A percentile compares a stretch with the other conserved stretches of the same genome.
phyloP scores from a whole-genome alignment of 2,797 vertebrate species.

The Clarias pachynema region DNA sequence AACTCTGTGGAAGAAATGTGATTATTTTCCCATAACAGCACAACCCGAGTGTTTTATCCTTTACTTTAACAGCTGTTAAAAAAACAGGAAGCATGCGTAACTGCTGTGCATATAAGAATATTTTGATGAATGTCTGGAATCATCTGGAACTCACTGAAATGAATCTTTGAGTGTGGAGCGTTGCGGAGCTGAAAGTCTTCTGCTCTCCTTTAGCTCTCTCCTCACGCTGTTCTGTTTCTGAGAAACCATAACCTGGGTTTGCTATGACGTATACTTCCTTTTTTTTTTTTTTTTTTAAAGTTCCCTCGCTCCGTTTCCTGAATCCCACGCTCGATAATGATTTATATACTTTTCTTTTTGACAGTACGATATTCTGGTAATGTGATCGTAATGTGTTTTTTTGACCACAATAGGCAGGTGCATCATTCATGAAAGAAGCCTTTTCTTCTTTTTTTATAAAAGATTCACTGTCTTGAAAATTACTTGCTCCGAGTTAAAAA shows the following conservation, averaged over 20 bases:
- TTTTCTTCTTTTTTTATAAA: slow-evolving; percentile 79
- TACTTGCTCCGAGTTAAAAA: slow-evolving; percentile 85
- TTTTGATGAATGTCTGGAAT: neutral
- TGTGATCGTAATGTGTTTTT: slow-evolving; percentile 81
- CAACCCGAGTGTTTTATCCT: neutral
- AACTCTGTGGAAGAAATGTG: neutral
- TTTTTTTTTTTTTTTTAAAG: neutral
- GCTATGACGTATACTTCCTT: neutral
- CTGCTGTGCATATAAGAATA: neutral
- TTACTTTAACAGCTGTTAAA: neutral
- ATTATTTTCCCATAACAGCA: neutral
- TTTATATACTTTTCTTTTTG: slow-evolving; percentile 66
- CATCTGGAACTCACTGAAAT: neutral
- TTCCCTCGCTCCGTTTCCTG: slow-evolving; percentile 45
- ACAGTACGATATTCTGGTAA: slow-evolving; percentile 76
- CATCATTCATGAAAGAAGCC: slow-evolving; percentile 76
- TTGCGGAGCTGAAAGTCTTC: neutral
- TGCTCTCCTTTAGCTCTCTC: neutral
- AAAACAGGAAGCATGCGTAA: no score
- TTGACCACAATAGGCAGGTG: slow-evolving; percentile 79
- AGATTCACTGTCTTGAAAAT: slow-evolving; percentile 79
- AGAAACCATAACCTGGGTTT: neutral
- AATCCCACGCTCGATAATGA: slow-evolving; percentile 74
- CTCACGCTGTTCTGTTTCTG: neutral
- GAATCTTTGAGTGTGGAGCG: neutral